Percentiles rank a stretch among this genome's conserved stretches.
phyloP scores from a whole-genome alignment of 1,140 invertebrate species.

The Cyclargus thomasi region DNA sequence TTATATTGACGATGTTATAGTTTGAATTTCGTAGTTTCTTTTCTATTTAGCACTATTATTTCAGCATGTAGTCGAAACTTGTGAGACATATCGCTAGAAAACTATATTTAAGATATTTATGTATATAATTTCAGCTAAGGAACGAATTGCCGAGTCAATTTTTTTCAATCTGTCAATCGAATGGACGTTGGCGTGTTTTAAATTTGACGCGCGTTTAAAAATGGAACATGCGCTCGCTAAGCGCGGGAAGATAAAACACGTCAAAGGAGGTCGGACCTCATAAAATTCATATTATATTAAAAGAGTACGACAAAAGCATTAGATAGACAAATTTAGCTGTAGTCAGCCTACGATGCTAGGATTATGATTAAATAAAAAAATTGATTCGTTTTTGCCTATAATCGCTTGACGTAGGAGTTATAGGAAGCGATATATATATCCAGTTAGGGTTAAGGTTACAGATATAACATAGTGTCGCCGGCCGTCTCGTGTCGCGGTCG shows the following conservation, averaged over 20 bases:
- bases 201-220: constrained; percentile 19
- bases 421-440: constrained; percentile 48
- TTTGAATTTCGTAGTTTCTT: constrained; percentile 49
- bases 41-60: constrained; percentile 48
- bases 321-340: constrained; percentile 61
- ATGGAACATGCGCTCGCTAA: not conserved
- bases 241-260: constrained; percentile 23
- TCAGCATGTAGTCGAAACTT: constrained; percentile 53
- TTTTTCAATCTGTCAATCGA: constrained; percentile 52
- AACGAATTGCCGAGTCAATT: constrained; percentile 60
- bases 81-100: constrained; percentile 64
- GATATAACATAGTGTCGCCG: constrained; percentile 33
- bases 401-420: constrained; percentile 48
- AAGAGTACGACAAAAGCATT: constrained; percentile 40
- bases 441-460: constrained; percentile 40
- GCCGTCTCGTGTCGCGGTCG: constrained; percentile 35
- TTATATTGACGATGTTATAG: constrained; percentile 52
- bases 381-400: constrained; percentile 50
- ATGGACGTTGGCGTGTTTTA: constrained; percentile 25
- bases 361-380: constrained; percentile 38
- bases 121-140: constrained; percentile 50
- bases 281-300: constrained; percentile 40
- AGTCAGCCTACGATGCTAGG: constrained; percentile 49
- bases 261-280: constrained; percentile 40
- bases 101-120: constrained; percentile 51